Percentiles rank a stretch among this genome's conserved stretches.
Evolutionary conservation across 1,140 invertebrate species (phyloP).

Genomic region (Anoplophora glabripennis): DNA sequence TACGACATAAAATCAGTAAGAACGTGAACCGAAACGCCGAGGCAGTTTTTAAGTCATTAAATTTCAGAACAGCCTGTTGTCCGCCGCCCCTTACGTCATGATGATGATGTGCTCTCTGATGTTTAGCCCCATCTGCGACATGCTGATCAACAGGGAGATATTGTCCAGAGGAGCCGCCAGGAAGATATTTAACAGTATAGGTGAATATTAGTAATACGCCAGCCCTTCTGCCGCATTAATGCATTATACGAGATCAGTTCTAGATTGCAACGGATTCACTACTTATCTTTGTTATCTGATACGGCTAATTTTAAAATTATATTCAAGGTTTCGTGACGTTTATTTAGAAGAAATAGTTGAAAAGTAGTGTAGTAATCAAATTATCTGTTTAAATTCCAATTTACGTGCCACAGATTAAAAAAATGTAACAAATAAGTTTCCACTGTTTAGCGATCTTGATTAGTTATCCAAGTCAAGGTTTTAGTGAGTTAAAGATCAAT

Average conservation of each 20-base stretch:
- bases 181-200: conserved; percentile 66
- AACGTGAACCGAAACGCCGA: not conserved
- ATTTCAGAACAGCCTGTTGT: conserved; percentile 67
- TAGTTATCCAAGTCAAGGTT: too few species aligned
- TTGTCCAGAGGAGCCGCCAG: conserved; percentile 55
- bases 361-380: too few species aligned
- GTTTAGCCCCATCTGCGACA: conserved; percentile 63
- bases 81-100: conserved; percentile 75
- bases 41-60: not conserved
- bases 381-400: too few species aligned
- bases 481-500: too few species aligned
- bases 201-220: conserved; percentile 43
- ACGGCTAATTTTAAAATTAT: too few species aligned
- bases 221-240: not conserved
- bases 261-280: not conserved
- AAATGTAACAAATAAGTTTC: too few species aligned
- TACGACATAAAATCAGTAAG: conserved; percentile 65
- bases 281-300: too few species aligned
- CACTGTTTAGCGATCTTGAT: too few species aligned
- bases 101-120: conserved; percentile 68
- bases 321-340: too few species aligned
- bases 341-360: not conserved
- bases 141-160: conserved; percentile 55
- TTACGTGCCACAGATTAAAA: too few species aligned
- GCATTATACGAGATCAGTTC: not conserved